Base-by-base conservation (phyloP, 2,797 vertebrate species). In the Scomberomorus guttatus region DNA sequence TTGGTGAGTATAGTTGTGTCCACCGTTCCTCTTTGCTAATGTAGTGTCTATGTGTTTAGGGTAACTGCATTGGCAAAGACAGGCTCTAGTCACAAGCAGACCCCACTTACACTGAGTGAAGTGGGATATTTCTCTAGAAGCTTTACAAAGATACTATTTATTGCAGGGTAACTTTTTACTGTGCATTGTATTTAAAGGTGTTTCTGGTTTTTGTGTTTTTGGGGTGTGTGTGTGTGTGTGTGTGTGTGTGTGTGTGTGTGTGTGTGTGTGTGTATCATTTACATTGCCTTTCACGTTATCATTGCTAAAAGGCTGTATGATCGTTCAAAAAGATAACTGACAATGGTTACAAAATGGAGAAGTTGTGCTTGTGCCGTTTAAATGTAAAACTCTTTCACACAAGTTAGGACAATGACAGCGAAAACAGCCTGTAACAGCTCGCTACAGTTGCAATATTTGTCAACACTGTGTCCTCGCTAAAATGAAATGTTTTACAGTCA, bases 401-500 rank as follows among this genome's bases (percentile, higher is more conserved):
- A 24, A 39, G 69, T 37, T 2, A 22, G 17, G 24, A 39, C 48
- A 48, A 37, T 52, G n/a, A 25, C 34, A 27, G 44, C 25, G 27
- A 32, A 5, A 32, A 32, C 5, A 32, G 29, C 1, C 1, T 11
- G 10, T 37, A 37, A 12, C 37, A 13, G 51, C n/a, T 48, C 32
- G 25, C 24, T 27, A n/a, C 4, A 24, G 15, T 69, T 32, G 12
- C n/a, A 44, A n/a, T 5, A 27, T 62, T 44, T 48, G 11, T 48
- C 5, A 51, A 32, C 59, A 55, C 15, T 29, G 12, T 55, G 6
- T 39, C 29, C 6, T 48, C 14, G 9, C 48, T n/a, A 86, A 70
- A 79, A 61, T 55, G 6, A 82, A 44, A 81, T 29, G 13, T 71
- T 80, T 83, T 39, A 59, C 20, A 54, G 51, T 52, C 18, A 18